Evolutionary conservation across 2,113 vertebrate genomes (phyloP).

Genomic region (Chitala chitala): DNA sequence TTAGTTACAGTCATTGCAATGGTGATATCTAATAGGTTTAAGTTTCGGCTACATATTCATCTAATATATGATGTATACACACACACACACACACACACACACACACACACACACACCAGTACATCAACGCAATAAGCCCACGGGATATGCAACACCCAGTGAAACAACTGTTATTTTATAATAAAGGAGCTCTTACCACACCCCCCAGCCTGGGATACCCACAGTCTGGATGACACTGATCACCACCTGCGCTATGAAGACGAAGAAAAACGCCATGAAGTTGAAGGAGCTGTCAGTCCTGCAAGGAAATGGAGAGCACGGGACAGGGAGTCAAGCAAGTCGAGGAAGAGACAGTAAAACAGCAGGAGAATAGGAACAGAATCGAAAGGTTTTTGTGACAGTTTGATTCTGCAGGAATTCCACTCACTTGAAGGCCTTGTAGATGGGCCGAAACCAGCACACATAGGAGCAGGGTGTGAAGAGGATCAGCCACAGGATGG

Average conservation of each 20-base stretch:
- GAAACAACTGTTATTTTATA: too few relatives aligned
- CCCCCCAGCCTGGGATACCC: constrained; percentile 96
- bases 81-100: too few relatives aligned
- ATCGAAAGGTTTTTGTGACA: background rate
- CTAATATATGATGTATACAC: too few relatives aligned
- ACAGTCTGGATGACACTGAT: constrained; percentile 93
- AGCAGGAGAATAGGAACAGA: background rate
- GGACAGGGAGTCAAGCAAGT: background rate
- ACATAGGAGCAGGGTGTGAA: constrained; percentile 98
- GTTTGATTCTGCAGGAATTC: background rate
- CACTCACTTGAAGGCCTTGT: constrained; percentile 98
- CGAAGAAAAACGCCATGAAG: constrained; percentile 98
- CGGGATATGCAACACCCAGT: too few relatives aligned
- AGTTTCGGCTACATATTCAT: too few relatives aligned
- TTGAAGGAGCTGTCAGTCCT: constrained; percentile 98
- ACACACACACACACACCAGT: too few relatives aligned
- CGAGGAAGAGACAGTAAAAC: background rate
- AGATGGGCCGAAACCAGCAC: constrained; percentile 98
- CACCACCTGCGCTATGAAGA: constrained; percentile 93
- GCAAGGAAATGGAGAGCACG: background rate
- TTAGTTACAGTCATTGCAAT: too few relatives aligned
- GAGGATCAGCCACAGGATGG: constrained; percentile 96
- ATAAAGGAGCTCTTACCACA: constrained; percentile 75
- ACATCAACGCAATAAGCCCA: too few relatives aligned
- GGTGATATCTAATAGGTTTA: too few relatives aligned